Conservation (phyloP, 2,888 invertebrate genomes). For the Agonopterix heracliana region DNA sequence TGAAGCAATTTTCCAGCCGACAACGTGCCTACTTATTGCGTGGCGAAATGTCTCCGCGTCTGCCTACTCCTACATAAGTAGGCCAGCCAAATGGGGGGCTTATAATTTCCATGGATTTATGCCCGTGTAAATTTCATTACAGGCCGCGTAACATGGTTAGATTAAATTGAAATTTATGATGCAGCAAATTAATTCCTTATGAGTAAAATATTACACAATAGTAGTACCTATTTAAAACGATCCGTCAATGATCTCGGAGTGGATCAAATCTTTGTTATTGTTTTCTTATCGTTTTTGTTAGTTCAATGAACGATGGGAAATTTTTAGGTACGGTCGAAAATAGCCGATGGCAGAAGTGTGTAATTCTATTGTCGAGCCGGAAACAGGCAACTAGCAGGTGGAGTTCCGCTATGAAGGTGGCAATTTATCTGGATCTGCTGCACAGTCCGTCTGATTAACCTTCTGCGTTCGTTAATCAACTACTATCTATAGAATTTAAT, state of each 20-base stretch:
- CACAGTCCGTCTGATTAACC: slow-evolving; percentile 33
- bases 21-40: slow-evolving; percentile 59
- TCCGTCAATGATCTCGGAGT: no score
- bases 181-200: not conserved
- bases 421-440: slow-evolving; percentile 35
- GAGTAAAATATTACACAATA: no score
- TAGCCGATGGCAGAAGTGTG: slow-evolving; percentile 25
- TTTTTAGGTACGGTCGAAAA: slow-evolving; percentile 8
- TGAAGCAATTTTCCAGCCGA: slow-evolving; percentile 66
- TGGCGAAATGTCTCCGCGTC: slow-evolving; percentile 52
- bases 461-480: slow-evolving; percentile 15
- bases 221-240: no score
- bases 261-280: not conserved
- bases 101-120: slow-evolving; percentile 37
- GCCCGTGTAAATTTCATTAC: slow-evolving; percentile 49
- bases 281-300: not conserved
- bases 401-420: slow-evolving; percentile 27
- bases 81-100: slow-evolving; percentile 38
- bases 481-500: slow-evolving; percentile 9
- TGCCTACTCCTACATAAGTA: slow-evolving; percentile 43
- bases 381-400: slow-evolving; percentile 54
- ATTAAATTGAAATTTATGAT: slow-evolving; percentile 12
- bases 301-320: slow-evolving; percentile 2
- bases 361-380: slow-evolving; percentile 36
- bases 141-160: slow-evolving; percentile 21